Percentiles rank a stretch among this genome's conserved stretches.
These are phyloP conservation scores for Drosophila villosipedis DNA, from an alignment of 2,888 invertebrate species.

Conservation along the genomic window DNA sequence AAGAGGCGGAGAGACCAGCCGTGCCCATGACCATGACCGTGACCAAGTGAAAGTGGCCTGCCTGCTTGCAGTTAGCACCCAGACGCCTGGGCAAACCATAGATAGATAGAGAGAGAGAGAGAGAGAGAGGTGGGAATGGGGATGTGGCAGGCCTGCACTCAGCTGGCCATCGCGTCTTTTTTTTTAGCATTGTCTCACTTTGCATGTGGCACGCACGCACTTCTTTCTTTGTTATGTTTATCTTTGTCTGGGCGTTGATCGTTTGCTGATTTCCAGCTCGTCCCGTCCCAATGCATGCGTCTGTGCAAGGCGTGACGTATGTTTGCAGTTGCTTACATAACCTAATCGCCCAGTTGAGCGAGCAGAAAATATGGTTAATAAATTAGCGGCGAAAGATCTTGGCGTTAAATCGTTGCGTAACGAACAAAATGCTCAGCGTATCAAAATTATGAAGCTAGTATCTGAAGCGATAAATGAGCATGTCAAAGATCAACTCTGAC, in stretches of 20 bases:
- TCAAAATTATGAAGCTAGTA: slow-evolving; percentile 5
- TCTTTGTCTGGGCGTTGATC: slow-evolving; percentile 49
- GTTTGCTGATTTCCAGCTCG: slow-evolving; percentile 33
- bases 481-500: slow-evolving; percentile 31
- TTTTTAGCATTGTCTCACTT: slow-evolving; percentile 49
- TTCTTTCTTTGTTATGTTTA: slow-evolving; percentile 24
- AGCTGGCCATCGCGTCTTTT: slow-evolving; percentile 41
- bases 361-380: slow-evolving; percentile 67
- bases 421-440: slow-evolving; percentile 11
- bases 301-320: slow-evolving; percentile 58
- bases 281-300: slow-evolving; percentile 5
- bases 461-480: slow-evolving; percentile 13
- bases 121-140: too few relatives aligned
- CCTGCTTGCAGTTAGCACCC: slow-evolving; percentile 49
- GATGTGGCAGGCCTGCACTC: slow-evolving; percentile 41
- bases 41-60: slow-evolving; percentile 75
- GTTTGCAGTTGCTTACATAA: slow-evolving; percentile 54
- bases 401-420: slow-evolving; percentile 33
- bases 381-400: slow-evolving; percentile 56
- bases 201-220: slow-evolving; percentile 66
- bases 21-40: slow-evolving; percentile 70
- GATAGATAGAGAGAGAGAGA: not conserved
- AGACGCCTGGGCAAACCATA: slow-evolving; percentile 9
- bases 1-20: not conserved
- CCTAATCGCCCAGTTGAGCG: slow-evolving; percentile 65